These are phyloP conservation scores for Psylliodes chrysocephalus DNA, from an alignment of 2,888 invertebrate species.

Conservation along the genomic window DNA sequence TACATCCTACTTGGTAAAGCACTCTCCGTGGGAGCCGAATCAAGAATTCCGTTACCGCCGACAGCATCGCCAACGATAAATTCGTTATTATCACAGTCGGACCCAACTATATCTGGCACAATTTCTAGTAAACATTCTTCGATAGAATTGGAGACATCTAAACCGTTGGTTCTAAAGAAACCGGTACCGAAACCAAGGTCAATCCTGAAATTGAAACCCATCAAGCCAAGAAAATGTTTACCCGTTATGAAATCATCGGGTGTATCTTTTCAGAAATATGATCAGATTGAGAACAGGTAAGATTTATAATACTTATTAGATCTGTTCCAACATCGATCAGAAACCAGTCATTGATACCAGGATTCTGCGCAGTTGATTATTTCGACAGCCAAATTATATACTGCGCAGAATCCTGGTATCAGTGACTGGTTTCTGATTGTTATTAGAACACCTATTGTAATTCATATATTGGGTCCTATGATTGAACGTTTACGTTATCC, in stretches of 20 bases:
- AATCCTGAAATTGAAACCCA: conserved; percentile 36
- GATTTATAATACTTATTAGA: background rate
- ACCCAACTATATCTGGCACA: background rate
- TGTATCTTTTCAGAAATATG: conserved; percentile 73
- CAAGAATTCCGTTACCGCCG: conserved; percentile 81
- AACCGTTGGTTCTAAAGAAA: conserved; percentile 2
- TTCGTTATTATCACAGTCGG: conserved; percentile 52
- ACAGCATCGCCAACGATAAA: conserved; percentile 56
- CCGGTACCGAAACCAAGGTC: conserved; percentile 15
- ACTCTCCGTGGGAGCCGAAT: conserved; percentile 82
- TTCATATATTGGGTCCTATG: no score
- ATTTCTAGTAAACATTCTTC: conserved; percentile 30
- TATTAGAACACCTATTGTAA: no score
- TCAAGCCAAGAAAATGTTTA: conserved; percentile 59
- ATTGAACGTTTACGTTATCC: no score
- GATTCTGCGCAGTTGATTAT: no score
- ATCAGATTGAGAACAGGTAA: conserved; percentile 76
- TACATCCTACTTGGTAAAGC: conserved; percentile 81
- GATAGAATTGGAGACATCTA: background rate
- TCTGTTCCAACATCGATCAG: no score
- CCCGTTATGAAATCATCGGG: conserved; percentile 49
- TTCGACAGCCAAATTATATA: no score
- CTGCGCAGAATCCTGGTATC: no score
- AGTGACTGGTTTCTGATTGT: no score
- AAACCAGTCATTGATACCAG: no score